A percentile compares a stretch with the other conserved stretches of the same genome.
Conservation (phyloP, 2,797 vertebrate genomes). For the Pipistrellus pipistrellus region DNA sequence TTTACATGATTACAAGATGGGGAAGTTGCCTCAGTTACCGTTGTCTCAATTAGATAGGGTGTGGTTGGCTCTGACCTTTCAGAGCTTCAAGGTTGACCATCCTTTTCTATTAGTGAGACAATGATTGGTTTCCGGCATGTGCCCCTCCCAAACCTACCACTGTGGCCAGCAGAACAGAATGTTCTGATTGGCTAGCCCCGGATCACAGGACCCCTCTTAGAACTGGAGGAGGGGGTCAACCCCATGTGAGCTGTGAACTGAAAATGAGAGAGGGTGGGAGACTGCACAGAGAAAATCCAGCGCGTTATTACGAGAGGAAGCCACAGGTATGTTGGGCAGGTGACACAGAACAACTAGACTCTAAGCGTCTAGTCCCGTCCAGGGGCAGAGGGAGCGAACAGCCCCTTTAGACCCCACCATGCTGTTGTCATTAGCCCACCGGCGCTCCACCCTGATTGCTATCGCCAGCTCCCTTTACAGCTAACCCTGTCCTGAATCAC, state of each 20-base stretch:
- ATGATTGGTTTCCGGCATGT: too few relatives aligned
- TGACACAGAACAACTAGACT: background rate
- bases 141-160: background rate
- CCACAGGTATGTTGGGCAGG: background rate
- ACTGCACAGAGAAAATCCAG: conserved; percentile 2
- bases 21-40: too few relatives aligned
- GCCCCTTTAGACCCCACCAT: background rate
- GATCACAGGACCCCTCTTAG: background rate
- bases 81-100: too few relatives aligned
- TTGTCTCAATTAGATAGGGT: too few relatives aligned
- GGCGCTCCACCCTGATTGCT: background rate
- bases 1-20: too few relatives aligned
- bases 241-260: background rate
- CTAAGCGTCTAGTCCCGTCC: background rate
- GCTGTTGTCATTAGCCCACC: background rate
- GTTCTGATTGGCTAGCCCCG: background rate
- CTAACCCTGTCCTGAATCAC: background rate
- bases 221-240: background rate
- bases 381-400: background rate
- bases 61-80: too few relatives aligned
- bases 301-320: background rate
- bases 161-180: background rate
- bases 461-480: background rate
- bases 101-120: too few relatives aligned
- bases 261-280: background rate